A percentile compares a stretch with the other conserved stretches of the same genome.
Conservation (phyloP, 2,888 invertebrate species). For the Euplexia lucipara region DNA sequence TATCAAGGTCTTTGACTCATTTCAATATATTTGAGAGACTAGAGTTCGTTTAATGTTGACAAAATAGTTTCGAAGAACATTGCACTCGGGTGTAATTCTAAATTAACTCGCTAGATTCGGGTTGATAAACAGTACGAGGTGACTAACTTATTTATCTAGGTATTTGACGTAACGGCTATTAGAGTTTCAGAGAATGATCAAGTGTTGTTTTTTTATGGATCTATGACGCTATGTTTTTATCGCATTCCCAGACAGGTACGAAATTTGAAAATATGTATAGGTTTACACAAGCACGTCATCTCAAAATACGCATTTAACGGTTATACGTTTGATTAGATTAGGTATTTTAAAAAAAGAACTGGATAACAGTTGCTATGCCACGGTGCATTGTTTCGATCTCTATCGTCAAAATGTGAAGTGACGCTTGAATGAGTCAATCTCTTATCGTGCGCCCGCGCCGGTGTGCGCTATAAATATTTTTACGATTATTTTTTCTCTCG, state of each 20-base stretch:
- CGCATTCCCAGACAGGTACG: not conserved
- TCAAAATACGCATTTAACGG: not conserved
- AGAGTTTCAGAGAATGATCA: not conserved
- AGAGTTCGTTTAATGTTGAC: slow-evolving; percentile 81
- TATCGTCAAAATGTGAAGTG: slow-evolving; percentile 59
- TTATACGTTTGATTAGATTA: slow-evolving; percentile 8
- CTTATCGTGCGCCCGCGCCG: slow-evolving; percentile 67
- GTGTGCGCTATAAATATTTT: slow-evolving; percentile 61
- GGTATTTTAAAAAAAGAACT: slow-evolving; percentile 1
- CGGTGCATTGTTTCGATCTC: slow-evolving; percentile 42
- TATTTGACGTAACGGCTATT: slow-evolving; percentile 32
- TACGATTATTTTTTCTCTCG: slow-evolving; percentile 60
- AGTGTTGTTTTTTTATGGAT: slow-evolving; percentile 6
- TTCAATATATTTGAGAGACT: slow-evolving; percentile 80
- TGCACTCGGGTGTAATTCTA: slow-evolving; percentile 66
- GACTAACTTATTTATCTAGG: slow-evolving; percentile 31
- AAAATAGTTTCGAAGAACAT: slow-evolving; percentile 73
- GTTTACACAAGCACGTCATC: slow-evolving; percentile 19
- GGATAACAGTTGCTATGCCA: slow-evolving; percentile 44
- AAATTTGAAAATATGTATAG: no score
- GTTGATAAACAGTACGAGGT: slow-evolving; percentile 34
- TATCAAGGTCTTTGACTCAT: slow-evolving; percentile 88
- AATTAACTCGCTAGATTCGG: slow-evolving; percentile 50
- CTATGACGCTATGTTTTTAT: not conserved
- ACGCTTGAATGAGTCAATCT: slow-evolving; percentile 70